Base-by-base conservation (phyloP, 2,113 vertebrate species). In the Stegostoma tigrinum region DNA sequence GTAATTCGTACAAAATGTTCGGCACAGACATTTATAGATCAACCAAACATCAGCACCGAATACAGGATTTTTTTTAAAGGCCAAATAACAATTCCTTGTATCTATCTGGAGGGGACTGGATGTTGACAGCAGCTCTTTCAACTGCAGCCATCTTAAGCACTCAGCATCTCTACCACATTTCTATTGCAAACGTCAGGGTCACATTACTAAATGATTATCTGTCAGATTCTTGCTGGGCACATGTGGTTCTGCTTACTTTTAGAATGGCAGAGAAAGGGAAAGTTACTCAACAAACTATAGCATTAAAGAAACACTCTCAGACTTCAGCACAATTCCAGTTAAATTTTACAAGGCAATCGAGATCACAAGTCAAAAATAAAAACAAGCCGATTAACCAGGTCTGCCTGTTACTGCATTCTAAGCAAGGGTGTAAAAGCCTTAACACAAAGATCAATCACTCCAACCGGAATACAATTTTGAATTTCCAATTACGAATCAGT, bases 121-220 rank as follows among this genome's bases (percentile, higher is more conserved):
- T 72, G 27, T 17, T 72, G 67, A 34, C 24, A 95, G 67, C 42
- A 95, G 66, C 67, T 52, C 27, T 70, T 68, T 72, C n/a, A 95
- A 95, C 42, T 95, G 45, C 94, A 95, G 67, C 94, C 94, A 95
- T 95, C 70, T 72, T 95, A 52, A 72, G 94, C 45, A 72, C 72
- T 95, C 66, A 45, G 94, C 94, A 72, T 95, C 67, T 75, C 68
- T 72, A 42, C 68, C 67, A 48, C 93, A 95, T 45, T 48, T 95
- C 68, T 19, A 48, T 45, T 68, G 68, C 24, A 45, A 95, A 75
- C 19, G 27, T 52, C 94, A 52, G 68, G 42, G 68, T 95, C 42
- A 95, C 27, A 95, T 52, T 30, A 61, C 67, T 45, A 72, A 95
- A 52, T 72, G 45, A 95, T 95, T 48, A 34, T 70, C 67, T 95